phyloP scores from a whole-genome alignment of 2,888 invertebrate species.

The Agrenia bidenticulata region DNA sequence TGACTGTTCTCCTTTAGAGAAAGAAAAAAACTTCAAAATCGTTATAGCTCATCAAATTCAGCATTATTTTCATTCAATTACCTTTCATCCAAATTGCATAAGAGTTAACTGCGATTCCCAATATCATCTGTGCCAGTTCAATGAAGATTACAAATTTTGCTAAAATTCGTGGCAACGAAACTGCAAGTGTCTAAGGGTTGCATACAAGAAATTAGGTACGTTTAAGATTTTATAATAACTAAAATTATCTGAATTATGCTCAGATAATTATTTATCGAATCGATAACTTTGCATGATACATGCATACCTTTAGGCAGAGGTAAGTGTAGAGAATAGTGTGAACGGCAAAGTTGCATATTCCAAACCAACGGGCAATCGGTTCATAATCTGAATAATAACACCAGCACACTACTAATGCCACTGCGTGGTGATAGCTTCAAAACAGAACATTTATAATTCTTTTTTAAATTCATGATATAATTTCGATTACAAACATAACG shows the following conservation, averaged over 20 bases:
- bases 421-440: slow-evolving; percentile 80
- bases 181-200: slow-evolving; percentile 70
- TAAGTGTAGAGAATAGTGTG: slow-evolving; percentile 90
- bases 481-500: neutral
- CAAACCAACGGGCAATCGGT: slow-evolving; percentile 87
- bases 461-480: too few species aligned
- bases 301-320: slow-evolving; percentile 66
- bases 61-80: slow-evolving; percentile 45
- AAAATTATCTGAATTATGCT: slow-evolving; percentile 4
- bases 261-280: neutral
- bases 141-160: slow-evolving; percentile 89
- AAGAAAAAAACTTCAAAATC: neutral
- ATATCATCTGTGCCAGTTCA: slow-evolving; percentile 90
- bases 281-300: neutral
- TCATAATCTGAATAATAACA: slow-evolving; percentile 85
- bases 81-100: slow-evolving; percentile 74
- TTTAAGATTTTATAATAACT: neutral
- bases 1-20: neutral
- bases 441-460: neutral
- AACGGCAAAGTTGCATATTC: slow-evolving; percentile 92
- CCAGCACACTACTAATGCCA: slow-evolving; percentile 91
- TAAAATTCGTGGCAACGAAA: slow-evolving; percentile 77
- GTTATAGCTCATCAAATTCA: neutral
- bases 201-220: neutral
- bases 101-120: slow-evolving; percentile 86